These are phyloP conservation scores for Ecdyonurus torrentis DNA, from an alignment of 2,888 invertebrate genomes.

Conservation along the genomic window DNA sequence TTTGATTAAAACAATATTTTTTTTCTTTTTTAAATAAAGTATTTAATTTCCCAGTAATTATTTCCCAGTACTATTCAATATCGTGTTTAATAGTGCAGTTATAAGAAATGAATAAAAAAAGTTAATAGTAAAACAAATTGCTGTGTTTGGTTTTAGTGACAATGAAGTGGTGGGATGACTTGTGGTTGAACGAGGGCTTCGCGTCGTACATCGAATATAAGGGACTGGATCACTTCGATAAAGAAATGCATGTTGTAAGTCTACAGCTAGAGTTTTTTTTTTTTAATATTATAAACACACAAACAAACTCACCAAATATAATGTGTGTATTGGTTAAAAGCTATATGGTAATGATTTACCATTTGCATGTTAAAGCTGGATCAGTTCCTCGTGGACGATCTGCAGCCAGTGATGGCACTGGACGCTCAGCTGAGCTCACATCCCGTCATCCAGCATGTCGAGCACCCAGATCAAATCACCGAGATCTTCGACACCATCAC, in stretches of 20 bases:
- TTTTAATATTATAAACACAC: not conserved
- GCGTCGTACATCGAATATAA: conserved; percentile 78
- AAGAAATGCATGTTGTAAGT: conserved; percentile 65
- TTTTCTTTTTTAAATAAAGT: too few species aligned
- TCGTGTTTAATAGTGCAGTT: too few species aligned
- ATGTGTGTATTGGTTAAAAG: not conserved
- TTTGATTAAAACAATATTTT: too few species aligned
- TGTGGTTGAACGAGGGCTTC: conserved; percentile 90
- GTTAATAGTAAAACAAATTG: too few species aligned
- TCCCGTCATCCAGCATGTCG: conserved; percentile 73
- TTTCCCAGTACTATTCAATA: too few species aligned
- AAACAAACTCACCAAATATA: not conserved
- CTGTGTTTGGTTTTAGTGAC: conserved; percentile 52
- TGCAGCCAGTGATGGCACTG: conserved; percentile 52
- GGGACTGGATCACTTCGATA: conserved; percentile 49
- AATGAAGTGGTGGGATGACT: conserved; percentile 85
- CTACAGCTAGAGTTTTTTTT: not conserved
- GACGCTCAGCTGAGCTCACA: conserved; percentile 75
- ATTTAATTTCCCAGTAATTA: too few species aligned
- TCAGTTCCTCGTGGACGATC: conserved; percentile 51
- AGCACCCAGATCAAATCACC: conserved; percentile 76
- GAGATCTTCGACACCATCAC: conserved; percentile 83
- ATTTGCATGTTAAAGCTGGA: conserved; percentile 48
- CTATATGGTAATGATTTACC: too few species aligned
- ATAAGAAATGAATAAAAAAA: too few species aligned